Evolutionary conservation across 2,113 vertebrate species (phyloP).

Genomic region (Callocephalon fimbriatum): DNA sequence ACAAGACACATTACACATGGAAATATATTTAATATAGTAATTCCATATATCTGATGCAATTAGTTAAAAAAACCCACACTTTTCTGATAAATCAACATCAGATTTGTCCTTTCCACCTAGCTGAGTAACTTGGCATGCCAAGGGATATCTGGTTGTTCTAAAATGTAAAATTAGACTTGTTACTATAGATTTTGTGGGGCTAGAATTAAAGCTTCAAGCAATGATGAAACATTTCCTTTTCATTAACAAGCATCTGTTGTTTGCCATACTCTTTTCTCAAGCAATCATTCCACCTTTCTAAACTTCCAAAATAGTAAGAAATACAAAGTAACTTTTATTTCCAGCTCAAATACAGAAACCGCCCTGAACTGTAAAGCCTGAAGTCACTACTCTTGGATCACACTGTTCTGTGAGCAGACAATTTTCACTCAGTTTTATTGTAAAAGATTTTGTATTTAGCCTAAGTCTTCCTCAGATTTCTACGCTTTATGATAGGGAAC

Average conservation of each 20-base stretch:
- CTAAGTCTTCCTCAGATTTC: neutral
- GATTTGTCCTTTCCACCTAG: neutral
- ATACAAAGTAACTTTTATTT: neutral
- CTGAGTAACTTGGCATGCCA: neutral
- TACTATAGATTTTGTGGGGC: neutral
- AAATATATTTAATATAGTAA: neutral
- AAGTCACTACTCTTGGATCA: neutral
- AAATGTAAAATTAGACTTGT: neutral
- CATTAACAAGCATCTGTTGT: neutral
- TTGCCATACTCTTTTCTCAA: neutral
- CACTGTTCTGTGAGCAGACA: rapidly evolving
- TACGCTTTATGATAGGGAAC: neutral
- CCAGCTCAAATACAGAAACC: neutral
- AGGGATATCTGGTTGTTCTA: neutral
- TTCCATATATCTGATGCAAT: neutral
- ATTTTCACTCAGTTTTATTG: neutral
- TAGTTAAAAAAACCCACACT: neutral
- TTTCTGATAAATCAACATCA: neutral
- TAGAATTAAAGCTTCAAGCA: neutral
- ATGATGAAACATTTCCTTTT: neutral
- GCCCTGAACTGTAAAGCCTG: neutral
- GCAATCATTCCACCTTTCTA: neutral
- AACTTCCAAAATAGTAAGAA: neutral
- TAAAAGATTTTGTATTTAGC: neutral
- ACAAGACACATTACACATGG: neutral